Evolutionary conservation across 2,888 invertebrate species (phyloP).

Genomic region (Carabus problematicus): DNA sequence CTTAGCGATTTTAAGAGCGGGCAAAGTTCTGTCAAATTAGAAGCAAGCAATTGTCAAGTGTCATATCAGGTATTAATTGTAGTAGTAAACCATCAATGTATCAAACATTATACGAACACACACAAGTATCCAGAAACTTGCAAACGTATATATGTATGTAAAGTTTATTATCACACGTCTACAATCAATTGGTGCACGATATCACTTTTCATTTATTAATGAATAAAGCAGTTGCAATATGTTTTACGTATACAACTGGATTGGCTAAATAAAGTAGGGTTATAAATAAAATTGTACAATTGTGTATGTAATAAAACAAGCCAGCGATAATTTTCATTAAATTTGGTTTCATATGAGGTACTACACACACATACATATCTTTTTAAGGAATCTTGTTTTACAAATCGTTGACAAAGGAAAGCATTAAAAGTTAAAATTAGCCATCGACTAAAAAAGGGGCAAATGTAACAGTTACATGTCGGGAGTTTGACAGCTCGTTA

Average conservation of each 20-base stretch:
- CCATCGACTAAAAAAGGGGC: conserved; percentile 24
- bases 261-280: background rate
- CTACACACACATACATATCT: background rate
- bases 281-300: too few relatives aligned
- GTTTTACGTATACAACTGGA: background rate
- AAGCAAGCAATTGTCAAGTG: conserved; percentile 37
- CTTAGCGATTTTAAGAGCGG: conserved; percentile 32
- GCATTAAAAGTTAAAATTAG: conserved; percentile 30
- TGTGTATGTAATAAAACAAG: too few relatives aligned
- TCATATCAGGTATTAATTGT: conserved; percentile 13
- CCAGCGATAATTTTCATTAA: too few relatives aligned
- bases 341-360: too few relatives aligned
- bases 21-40: conserved; percentile 40
- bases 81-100: background rate
- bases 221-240: background rate
- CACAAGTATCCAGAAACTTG: background rate
- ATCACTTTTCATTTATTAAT: background rate
- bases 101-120: background rate
- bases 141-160: conserved; percentile 1
- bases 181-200: background rate
- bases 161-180: background rate
- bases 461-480: conserved; percentile 33
- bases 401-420: conserved; percentile 9
- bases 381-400: background rate
- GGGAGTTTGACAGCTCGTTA: conserved; percentile 38